Conservation (phyloP, 2,888 invertebrate genomes). For the Limnephilus auricula region DNA sequence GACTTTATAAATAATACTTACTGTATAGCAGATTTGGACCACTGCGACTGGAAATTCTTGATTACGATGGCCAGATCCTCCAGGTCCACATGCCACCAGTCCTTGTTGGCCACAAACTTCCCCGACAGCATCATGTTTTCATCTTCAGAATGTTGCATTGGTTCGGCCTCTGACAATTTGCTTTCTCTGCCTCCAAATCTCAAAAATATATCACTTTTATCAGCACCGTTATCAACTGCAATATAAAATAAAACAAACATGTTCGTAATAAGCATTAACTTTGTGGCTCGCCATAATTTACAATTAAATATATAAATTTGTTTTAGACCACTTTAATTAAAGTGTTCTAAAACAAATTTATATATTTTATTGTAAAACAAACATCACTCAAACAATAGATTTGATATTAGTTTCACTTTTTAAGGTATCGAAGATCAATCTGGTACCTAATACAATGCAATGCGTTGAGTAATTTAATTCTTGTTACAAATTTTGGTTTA, state of each 20-base stretch:
- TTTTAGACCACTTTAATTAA: no score
- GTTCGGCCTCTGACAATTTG: background rate
- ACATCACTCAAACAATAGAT: background rate
- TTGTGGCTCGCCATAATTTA: no score
- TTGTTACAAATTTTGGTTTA: no score
- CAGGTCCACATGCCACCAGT: constrained; percentile 79
- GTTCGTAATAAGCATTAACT: no score
- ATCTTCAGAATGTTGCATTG: constrained; percentile 45
- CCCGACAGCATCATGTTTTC: constrained; percentile 40
- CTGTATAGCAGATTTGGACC: constrained; percentile 87
- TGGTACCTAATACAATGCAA: no score
- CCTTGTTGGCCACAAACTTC: constrained; percentile 68
- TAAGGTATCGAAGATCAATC: no score
- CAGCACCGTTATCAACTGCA: background rate
- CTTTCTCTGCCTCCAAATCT: background rate
- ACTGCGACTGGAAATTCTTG: constrained; percentile 83
- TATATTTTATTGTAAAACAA: no score
- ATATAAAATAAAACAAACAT: background rate
- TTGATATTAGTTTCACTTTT: no score
- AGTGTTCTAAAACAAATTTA: no score
- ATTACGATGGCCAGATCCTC: constrained; percentile 80
- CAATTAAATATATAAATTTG: no score
- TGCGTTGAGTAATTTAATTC: no score
- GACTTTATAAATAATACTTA: constrained; percentile 72
- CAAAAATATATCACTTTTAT: constrained; percentile 4